These are phyloP conservation scores for Onychomys torridus DNA, from an alignment of 2,797 vertebrate species.

Conservation along the genomic window DNA sequence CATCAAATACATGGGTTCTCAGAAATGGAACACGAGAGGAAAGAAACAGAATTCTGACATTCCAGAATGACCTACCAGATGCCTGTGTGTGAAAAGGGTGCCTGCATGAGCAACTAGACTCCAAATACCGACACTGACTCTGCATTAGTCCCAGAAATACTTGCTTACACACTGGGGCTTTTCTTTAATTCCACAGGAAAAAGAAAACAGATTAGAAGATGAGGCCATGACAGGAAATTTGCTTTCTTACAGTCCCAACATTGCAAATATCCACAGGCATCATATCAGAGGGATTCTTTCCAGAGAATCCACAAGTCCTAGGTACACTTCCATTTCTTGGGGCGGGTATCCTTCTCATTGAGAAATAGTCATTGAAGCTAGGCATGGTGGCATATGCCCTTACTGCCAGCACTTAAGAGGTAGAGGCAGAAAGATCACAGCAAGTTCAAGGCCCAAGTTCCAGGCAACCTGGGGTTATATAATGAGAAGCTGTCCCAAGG, in stretches of 20 bases:
- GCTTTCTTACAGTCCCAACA: background rate
- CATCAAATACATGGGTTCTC: background rate
- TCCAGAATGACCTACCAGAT: background rate
- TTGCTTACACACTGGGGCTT: background rate
- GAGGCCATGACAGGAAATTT: background rate
- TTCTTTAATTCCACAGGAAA: background rate
- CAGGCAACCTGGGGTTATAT: background rate
- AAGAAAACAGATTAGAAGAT: background rate
- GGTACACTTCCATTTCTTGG: background rate
- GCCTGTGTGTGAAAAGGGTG: background rate
- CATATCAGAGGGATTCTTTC: background rate
- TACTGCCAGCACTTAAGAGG: background rate
- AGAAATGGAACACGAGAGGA: background rate
- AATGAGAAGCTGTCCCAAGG: background rate
- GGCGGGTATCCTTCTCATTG: background rate
- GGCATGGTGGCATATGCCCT: background rate
- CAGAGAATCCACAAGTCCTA: background rate
- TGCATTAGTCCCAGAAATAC: too few relatives aligned
- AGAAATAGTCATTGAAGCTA: background rate
- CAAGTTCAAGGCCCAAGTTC: background rate
- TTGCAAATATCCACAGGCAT: too few relatives aligned
- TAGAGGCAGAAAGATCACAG: background rate
- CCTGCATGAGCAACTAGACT: rapidly evolving
- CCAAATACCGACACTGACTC: background rate
- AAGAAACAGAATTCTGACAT: background rate